These are phyloP conservation scores for Shinisaurus crocodilurus DNA, from an alignment of 2,113 vertebrate genomes.

Conservation along the genomic window DNA sequence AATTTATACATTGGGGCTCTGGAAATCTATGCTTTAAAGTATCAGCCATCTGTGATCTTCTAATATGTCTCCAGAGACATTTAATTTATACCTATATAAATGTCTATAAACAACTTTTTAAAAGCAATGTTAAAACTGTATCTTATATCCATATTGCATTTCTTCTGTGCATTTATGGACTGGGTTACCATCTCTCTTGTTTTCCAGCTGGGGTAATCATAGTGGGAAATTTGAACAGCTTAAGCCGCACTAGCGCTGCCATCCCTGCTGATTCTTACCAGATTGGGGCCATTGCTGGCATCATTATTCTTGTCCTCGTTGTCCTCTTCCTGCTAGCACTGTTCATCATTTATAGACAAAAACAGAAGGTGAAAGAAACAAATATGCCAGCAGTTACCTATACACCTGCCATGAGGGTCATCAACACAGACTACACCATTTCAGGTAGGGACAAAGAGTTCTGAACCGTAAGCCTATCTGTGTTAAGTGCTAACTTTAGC, in stretches of 20 bases:
- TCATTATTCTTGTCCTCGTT: constrained; percentile 90
- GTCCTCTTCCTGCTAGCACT: constrained; percentile 90
- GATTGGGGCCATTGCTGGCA: constrained; percentile 92
- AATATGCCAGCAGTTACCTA: constrained; percentile 91
- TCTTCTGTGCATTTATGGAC: background rate
- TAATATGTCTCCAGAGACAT: background rate
- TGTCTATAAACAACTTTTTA: background rate
- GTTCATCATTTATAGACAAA: constrained; percentile 93
- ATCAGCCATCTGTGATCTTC: background rate
- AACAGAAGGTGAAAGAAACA: constrained; percentile 93
- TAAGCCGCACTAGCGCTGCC: constrained; percentile 89
- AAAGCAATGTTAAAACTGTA: constrained; percentile 1
- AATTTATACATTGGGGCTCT: background rate
- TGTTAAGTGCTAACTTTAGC: background rate
- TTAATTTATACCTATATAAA: constrained; percentile 20
- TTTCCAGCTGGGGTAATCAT: constrained; percentile 88
- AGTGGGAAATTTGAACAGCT: constrained; percentile 90
- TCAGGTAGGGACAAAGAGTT: constrained; percentile 72
- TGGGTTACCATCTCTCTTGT: constrained; percentile 23
- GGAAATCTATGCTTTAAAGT: no score
- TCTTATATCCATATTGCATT: background rate
- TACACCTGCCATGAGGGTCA: constrained; percentile 88
- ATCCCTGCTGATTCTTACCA: constrained; percentile 92
- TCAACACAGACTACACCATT: constrained; percentile 86
- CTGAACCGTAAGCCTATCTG: background rate